A percentile compares a stretch with the other conserved stretches of the same genome.
Evolutionary conservation across 2,888 invertebrate species (phyloP).

Genomic region (Spodoptera littoralis): DNA sequence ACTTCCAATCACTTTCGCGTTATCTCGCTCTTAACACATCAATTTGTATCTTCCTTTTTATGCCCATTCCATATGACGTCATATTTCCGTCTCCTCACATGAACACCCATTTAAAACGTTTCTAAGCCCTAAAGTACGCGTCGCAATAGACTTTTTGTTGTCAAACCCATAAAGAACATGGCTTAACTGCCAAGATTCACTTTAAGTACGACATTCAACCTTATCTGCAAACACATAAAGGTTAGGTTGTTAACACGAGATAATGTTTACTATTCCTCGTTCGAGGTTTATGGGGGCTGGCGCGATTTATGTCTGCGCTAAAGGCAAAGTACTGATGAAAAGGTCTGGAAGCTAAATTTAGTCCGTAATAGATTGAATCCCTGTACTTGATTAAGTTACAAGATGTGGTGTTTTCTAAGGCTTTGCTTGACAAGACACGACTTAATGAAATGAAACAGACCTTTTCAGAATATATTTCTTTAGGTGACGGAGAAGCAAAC

Average conservation of each 20-base stretch:
- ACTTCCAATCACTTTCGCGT: not conserved
- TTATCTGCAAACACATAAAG: slow-evolving; percentile 42
- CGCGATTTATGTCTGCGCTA: slow-evolving; percentile 43
- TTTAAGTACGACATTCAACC: slow-evolving; percentile 37
- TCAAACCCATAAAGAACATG: slow-evolving; percentile 42
- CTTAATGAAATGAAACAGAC: not conserved
- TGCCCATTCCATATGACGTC: too few relatives aligned
- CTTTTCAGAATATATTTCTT: too few relatives aligned
- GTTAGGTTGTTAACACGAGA: slow-evolving; percentile 39
- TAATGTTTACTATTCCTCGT: slow-evolving; percentile 46
- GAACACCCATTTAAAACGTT: slow-evolving; percentile 31
- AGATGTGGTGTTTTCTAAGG: slow-evolving; percentile 2
- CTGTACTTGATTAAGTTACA: not conserved
- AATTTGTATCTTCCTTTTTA: not conserved
- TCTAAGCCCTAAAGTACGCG: slow-evolving; percentile 26
- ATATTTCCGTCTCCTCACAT: slow-evolving; percentile 3
- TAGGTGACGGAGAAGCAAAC: too few relatives aligned
- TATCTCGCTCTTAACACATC: not conserved
- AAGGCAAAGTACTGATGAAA: slow-evolving; percentile 35
- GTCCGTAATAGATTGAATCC: slow-evolving; percentile 13
- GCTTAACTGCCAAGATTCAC: slow-evolving; percentile 32
- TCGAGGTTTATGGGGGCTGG: slow-evolving; percentile 34
- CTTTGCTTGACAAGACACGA: not conserved
- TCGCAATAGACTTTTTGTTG: slow-evolving; percentile 42
- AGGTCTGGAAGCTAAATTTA: slow-evolving; percentile 18